phyloP scores from a whole-genome alignment of 2,797 vertebrate species.

The Lutjanus argentimaculatus region DNA sequence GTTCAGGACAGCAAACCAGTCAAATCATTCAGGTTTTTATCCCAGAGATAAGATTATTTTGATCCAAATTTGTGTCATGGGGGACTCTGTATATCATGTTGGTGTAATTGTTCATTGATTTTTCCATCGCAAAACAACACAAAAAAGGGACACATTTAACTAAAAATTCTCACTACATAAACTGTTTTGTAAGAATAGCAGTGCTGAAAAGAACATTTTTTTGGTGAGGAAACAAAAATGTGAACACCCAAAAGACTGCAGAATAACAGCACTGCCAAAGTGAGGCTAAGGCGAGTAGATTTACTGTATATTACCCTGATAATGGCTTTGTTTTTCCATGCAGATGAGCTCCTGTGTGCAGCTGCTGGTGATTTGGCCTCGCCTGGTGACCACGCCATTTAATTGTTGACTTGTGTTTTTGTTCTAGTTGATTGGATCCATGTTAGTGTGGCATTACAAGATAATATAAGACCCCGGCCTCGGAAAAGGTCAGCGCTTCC shows the following conservation, averaged over 20 bases:
- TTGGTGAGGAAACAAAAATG: not conserved
- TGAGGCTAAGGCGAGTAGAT: not conserved
- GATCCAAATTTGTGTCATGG: slow-evolving; percentile 1
- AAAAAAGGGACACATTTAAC: too few relatives aligned
- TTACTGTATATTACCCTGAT: slow-evolving; percentile 26
- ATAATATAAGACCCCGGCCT: slow-evolving; percentile 62
- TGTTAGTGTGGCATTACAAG: slow-evolving; percentile 58
- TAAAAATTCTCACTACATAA: too few relatives aligned
- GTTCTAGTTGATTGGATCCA: slow-evolving; percentile 63
- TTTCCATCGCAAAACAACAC: too few relatives aligned
- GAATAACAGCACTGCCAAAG: not conserved
- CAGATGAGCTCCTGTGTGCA: slow-evolving; percentile 39
- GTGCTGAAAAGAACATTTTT: not conserved
- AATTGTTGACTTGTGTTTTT: slow-evolving; percentile 61
- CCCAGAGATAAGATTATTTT: not conserved
- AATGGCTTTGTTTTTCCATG: slow-evolving; percentile 47
- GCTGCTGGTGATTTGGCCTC: slow-evolving; percentile 12
- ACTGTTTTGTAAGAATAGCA: too few relatives aligned
- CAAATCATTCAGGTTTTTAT: not conserved
- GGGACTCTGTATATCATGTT: not conserved
- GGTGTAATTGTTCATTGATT: too few relatives aligned
- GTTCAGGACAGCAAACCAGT: not conserved
- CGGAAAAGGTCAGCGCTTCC: slow-evolving; percentile 81
- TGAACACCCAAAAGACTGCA: not conserved
- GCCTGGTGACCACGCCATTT: slow-evolving; percentile 37